Conservation (phyloP, 1,140 invertebrate species). For the Bradynema listronoti region DNA sequence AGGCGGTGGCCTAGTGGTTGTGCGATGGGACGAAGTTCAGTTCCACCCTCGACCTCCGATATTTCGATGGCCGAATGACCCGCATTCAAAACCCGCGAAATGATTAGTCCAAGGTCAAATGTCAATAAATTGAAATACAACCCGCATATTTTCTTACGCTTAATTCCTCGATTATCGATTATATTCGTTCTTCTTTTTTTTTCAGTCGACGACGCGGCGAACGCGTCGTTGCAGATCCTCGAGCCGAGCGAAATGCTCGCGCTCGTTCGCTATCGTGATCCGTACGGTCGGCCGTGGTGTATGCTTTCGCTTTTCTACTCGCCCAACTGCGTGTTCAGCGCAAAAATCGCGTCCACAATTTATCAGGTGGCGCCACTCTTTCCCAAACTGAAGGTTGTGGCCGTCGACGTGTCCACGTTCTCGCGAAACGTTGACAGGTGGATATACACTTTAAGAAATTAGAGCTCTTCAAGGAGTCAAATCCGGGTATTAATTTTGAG, state of each 20-base stretch:
- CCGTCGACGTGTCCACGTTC: constrained; percentile 27
- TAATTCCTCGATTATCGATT: not conserved
- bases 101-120: no score
- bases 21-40: no score
- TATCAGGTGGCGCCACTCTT: constrained; percentile 24
- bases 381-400: constrained; percentile 30
- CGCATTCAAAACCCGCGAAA: no score
- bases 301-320: constrained; percentile 34
- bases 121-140: no score
- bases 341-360: constrained; percentile 31
- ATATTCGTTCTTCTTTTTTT: not conserved
- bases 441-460: not conserved
- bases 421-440: constrained; percentile 23
- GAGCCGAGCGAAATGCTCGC: constrained; percentile 7
- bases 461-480: not conserved
- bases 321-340: constrained; percentile 29
- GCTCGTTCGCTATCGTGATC: constrained; percentile 1
- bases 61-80: no score
- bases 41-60: no score
- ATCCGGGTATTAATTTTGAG: not conserved
- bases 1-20: no score
- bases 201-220: constrained; percentile 8
- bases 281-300: constrained; percentile 29
- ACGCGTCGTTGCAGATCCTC: not conserved
- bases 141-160: not conserved